Percentiles rank a stretch among this genome's conserved stretches.
phyloP scores from a whole-genome alignment of 2,888 invertebrate species.

The Hyposoter didymator region DNA sequence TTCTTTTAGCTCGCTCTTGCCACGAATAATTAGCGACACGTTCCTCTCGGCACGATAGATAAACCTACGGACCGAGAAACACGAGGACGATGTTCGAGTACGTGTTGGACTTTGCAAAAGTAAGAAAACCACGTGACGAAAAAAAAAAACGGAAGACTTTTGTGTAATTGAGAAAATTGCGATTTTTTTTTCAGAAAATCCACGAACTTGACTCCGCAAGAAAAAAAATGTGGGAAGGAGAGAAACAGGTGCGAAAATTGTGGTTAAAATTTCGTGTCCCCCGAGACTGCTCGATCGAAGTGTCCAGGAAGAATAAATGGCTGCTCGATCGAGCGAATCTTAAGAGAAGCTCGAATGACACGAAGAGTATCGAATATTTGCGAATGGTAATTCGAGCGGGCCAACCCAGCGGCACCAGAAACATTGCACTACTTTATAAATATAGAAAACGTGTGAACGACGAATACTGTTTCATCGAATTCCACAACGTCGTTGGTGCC shows the following conservation, averaged over 20 bases:
- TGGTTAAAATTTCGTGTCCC: not conserved
- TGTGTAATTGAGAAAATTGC: not conserved
- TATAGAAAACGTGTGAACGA: not conserved
- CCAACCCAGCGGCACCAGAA: slow-evolving; percentile 16
- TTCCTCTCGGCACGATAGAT: slow-evolving; percentile 24
- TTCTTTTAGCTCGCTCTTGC: slow-evolving; percentile 8
- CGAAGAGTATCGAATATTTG: slow-evolving; percentile 64
- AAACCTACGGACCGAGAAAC: not conserved
- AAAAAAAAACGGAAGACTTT: not conserved
- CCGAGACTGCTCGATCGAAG: not conserved
- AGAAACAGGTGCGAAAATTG: slow-evolving; percentile 14
- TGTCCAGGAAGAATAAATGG: not conserved
- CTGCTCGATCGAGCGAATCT: slow-evolving; percentile 29
- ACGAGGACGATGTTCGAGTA: not conserved
- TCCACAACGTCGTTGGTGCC: slow-evolving; percentile 53
- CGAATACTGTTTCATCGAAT: slow-evolving; percentile 24
- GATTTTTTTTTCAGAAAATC: too few relatives aligned
- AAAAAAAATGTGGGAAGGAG: not conserved
- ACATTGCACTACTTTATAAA: not conserved
- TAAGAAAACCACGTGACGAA: not conserved
- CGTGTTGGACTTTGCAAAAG: not conserved
- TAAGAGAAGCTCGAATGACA: slow-evolving; percentile 57
- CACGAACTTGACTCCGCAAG: not conserved
- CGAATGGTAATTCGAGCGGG: slow-evolving; percentile 58
- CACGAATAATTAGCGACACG: slow-evolving; percentile 45